Percentiles rank a stretch among this genome's conserved stretches.
These are phyloP conservation scores for Gadus chalcogrammus DNA, from an alignment of 2,113 vertebrate genomes.

Conservation along the genomic window DNA sequence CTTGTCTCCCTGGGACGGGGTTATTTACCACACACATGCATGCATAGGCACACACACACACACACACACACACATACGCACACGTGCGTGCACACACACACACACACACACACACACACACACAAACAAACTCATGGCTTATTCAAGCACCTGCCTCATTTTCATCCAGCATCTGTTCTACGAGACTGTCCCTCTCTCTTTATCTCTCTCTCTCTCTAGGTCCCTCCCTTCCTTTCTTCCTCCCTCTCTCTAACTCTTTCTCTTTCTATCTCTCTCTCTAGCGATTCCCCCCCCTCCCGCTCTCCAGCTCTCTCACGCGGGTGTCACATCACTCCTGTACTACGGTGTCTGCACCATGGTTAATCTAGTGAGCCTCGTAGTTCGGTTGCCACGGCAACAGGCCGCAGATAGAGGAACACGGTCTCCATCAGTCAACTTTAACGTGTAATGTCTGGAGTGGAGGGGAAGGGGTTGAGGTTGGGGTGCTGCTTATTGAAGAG, in stretches of 20 bases:
- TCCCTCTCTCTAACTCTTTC: too few species aligned
- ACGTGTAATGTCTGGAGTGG: constrained; percentile 14
- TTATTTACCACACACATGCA: constrained; percentile 38
- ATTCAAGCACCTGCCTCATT: too few species aligned
- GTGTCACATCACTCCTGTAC: constrained; percentile 18
- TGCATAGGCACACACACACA: background rate
- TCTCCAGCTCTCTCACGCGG: background rate
- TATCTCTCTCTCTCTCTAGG: too few species aligned
- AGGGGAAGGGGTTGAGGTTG: background rate
- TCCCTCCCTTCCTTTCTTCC: too few species aligned
- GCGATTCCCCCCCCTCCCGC: too few species aligned
- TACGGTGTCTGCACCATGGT: constrained; percentile 43
- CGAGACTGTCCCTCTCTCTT: too few species aligned
- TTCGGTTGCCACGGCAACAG: constrained; percentile 52
- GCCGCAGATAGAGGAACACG: constrained; percentile 15
- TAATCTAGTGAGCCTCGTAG: constrained; percentile 33
- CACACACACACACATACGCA: too few species aligned
- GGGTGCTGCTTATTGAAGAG: background rate
- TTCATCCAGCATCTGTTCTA: too few species aligned
- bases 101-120: background rate
- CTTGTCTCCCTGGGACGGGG: constrained; percentile 61
- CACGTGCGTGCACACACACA: background rate
- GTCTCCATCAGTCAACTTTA: constrained; percentile 37
- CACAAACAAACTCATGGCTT: too few species aligned
- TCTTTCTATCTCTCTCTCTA: too few species aligned